Conservation (phyloP, 2,888 invertebrate species). For the Sinelater perroti region DNA sequence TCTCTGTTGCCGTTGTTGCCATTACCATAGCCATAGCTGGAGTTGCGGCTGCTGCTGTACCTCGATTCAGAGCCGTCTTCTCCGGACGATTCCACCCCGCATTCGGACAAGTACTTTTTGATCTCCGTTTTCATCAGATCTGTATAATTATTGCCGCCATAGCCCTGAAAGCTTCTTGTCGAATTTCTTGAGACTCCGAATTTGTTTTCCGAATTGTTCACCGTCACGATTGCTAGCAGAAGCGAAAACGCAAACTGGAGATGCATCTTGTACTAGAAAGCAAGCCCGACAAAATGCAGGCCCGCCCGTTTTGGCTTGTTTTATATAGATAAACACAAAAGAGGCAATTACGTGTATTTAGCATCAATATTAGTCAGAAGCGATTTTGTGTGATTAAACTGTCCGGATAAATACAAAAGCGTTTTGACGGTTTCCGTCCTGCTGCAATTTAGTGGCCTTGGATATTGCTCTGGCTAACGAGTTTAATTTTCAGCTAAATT, state of each 20-base stretch:
- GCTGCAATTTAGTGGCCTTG: conserved; percentile 12
- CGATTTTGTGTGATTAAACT: conserved; percentile 17
- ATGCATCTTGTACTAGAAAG: conserved; percentile 13
- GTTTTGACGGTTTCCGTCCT: conserved; percentile 17
- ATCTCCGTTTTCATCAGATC: conserved; percentile 47
- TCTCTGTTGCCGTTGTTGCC: background rate
- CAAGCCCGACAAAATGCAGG: too few species aligned
- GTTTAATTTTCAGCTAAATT: too few species aligned
- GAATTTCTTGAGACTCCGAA: conserved; percentile 6
- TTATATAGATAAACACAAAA: background rate
- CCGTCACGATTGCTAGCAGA: conserved; percentile 1
- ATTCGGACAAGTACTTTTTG: conserved; percentile 49
- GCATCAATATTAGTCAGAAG: background rate
- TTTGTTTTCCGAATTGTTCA: conserved; percentile 11
- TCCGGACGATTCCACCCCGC: conserved; percentile 44
- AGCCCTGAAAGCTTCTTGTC: background rate
- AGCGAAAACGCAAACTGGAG: background rate
- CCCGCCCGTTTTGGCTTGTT: too few species aligned
- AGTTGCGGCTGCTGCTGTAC: background rate
- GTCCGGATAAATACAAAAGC: background rate
- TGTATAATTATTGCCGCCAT: conserved; percentile 31
- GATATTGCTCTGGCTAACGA: too few species aligned
- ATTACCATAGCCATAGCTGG: background rate
- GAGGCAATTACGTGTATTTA: background rate
- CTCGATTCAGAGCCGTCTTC: conserved; percentile 31